Base-by-base conservation (phyloP, 2,888 invertebrate species). In the Leucoma salicis region DNA sequence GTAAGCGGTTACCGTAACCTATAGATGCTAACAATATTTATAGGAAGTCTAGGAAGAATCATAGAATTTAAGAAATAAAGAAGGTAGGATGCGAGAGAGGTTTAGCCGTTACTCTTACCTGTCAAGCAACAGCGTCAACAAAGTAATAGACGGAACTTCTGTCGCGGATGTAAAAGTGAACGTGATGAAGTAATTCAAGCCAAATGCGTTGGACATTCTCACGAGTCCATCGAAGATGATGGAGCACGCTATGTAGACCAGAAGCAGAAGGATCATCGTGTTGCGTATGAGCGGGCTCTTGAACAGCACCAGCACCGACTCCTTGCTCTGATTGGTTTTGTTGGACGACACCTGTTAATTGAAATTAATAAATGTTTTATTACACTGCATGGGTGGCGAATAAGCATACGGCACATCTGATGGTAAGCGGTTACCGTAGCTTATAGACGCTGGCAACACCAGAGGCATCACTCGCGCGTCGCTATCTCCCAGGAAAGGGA, bases 141-240 rank as follows among this genome's bases (percentile, higher is more conserved):
- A 42, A 1, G 82, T 80, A 1, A 87, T 80, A 0, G 87, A 86
- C 0, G 88, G 88, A 49, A 89, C 87, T 63, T 89, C 88, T 0
- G 88, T 89, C 0, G 83, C 87, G 0, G 88, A 87, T 0, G 87
- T 81, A 21, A 89, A 48, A 0, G 88, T 84, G 60, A 89, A 89
- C 0, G 87, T 81, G 58, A 89, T 70, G 63, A 87, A 89, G 78
- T 87, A 88, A 64, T 89, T 79, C 7, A 83, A 65, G 0, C 88
- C 88, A 6, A 89, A 70, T 0, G 75, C 81, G 46, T 89, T 87
- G 0, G 87, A 86, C 75, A 89, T 71, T 34, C 88, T 62, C 39
- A 89, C 86, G n/a, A 89, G 77, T 0, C 82, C 87, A 53, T 89
- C 88, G 63, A 87, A 89, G 49, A 86, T 75, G 37, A 87, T 49